Evolutionary conservation across 2,888 invertebrate genomes (phyloP).

Genomic region (Synanthedon vespiformis): DNA sequence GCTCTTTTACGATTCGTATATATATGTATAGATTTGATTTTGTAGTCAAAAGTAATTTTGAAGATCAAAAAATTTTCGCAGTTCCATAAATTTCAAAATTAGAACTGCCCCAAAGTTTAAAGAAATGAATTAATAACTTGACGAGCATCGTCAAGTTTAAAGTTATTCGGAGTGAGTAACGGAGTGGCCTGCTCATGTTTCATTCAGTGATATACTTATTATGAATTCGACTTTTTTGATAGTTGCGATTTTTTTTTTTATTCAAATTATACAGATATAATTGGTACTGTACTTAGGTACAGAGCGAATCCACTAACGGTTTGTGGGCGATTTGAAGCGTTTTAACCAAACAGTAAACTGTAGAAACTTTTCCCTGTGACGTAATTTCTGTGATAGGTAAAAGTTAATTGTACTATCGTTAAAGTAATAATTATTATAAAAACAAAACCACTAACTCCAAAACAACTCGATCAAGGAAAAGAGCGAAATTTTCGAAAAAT

Average conservation of each 20-base stretch:
- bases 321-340: not conserved
- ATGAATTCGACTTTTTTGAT: conserved; percentile 5
- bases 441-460: too few relatives aligned
- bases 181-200: conserved; percentile 10
- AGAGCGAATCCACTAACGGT: not conserved
- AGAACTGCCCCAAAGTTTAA: not conserved
- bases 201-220: conserved; percentile 13
- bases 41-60: too few relatives aligned
- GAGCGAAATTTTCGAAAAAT: too few relatives aligned
- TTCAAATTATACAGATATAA: not conserved
- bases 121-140: not conserved
- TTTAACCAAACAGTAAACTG: not conserved
- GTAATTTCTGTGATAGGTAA: too few relatives aligned
- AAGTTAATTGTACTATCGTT: too few relatives aligned
- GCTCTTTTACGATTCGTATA: too few relatives aligned
- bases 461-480: too few relatives aligned
- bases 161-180: not conserved
- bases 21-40: too few relatives aligned
- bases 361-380: not conserved
- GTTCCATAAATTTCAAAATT: too few relatives aligned
- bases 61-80: too few relatives aligned
- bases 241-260: not conserved
- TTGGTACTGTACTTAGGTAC: not conserved
- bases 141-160: not conserved
- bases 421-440: too few relatives aligned